Percentiles rank a stretch among this genome's conserved stretches.
Conservation (phyloP, 2,888 invertebrate species). For the Corbicula japonica region DNA sequence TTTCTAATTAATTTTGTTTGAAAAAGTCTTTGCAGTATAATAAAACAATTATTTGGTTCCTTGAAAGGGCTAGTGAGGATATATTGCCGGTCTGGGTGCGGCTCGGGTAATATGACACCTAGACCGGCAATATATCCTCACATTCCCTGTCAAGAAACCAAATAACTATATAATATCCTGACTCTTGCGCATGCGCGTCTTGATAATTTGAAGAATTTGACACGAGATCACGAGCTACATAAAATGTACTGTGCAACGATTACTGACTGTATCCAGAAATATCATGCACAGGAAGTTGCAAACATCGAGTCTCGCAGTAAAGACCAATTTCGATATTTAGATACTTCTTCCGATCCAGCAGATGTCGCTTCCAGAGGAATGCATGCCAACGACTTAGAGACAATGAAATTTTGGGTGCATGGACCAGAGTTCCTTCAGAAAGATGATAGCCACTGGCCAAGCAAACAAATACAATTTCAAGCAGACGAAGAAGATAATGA, state of each 20-base stretch:
- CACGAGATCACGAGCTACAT: constrained; percentile 9
- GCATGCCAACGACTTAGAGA: constrained; percentile 1
- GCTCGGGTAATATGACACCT: no score
- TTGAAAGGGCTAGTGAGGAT: no score
- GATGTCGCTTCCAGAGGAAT: constrained; percentile 43
- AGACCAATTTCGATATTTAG: constrained; percentile 46
- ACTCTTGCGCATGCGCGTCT: neutral
- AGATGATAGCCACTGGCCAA: constrained; percentile 25
- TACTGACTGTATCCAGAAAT: constrained; percentile 27
- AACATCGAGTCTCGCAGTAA: neutral
- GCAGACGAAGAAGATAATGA: constrained; percentile 28
- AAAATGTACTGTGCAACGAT: constrained; percentile 31
- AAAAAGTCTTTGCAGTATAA: no score
- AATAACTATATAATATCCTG: no score
- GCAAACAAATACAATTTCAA: neutral
- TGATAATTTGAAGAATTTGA: constrained; percentile 24
- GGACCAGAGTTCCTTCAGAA: constrained; percentile 41
- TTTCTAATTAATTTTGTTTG: no score
- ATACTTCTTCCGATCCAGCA: constrained; percentile 37
- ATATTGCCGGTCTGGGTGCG: no score
- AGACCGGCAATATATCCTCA: no score
- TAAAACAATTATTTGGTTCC: no score
- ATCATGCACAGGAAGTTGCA: constrained; percentile 3
- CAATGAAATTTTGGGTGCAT: constrained; percentile 24
- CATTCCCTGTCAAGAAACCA: no score